These are phyloP conservation scores for Rhingia rostrata DNA, from an alignment of 2,888 invertebrate genomes.

Conservation along the genomic window DNA sequence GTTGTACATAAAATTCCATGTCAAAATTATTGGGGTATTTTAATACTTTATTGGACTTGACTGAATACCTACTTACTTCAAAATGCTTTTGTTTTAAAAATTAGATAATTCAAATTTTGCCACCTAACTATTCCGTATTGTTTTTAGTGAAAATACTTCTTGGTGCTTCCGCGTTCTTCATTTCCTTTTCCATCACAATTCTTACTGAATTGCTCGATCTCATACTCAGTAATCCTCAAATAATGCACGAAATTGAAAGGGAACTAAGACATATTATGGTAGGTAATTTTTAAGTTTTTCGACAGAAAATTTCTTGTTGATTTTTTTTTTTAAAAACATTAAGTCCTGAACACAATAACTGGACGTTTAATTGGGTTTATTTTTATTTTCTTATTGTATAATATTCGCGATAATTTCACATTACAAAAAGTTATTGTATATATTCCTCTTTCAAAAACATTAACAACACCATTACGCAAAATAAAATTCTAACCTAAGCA, in stretches of 20 bases:
- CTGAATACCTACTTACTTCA: not conserved
- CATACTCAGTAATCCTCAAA: constrained; percentile 81
- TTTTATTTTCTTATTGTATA: no score
- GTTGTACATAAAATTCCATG: no score
- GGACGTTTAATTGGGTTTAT: no score
- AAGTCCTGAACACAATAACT: no score
- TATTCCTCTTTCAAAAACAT: not conserved
- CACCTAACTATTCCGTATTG: constrained; percentile 28
- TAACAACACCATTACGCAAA: not conserved
- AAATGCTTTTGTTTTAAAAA: not conserved
- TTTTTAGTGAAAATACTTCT: constrained; percentile 77
- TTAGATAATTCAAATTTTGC: constrained; percentile 18
- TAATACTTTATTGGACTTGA: no score
- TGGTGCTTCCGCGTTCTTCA: constrained; percentile 82
- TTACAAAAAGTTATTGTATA: no score
- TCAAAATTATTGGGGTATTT: no score
- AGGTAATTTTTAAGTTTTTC: constrained; percentile 2
- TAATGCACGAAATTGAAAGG: constrained; percentile 81
- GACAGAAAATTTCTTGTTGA: not conserved
- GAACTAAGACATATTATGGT: constrained; percentile 78
- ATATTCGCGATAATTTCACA: no score
- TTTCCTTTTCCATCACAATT: constrained; percentile 81
- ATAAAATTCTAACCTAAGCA: not conserved
- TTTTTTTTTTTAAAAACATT: no score
- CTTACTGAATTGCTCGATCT: constrained; percentile 81